Conservation (phyloP, 2,888 invertebrate genomes). For the Brenthis daphne region DNA sequence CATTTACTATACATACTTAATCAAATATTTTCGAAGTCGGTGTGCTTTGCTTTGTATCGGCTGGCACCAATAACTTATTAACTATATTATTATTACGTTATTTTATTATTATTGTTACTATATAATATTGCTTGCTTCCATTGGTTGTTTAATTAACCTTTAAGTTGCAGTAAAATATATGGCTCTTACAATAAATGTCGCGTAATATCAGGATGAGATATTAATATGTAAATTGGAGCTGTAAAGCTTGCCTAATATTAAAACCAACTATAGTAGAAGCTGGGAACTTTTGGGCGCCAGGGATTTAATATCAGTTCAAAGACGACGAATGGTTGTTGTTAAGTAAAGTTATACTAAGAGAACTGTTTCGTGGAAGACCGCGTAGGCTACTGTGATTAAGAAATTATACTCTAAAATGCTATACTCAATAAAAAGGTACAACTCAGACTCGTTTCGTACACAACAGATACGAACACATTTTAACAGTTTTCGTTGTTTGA, state of each 20-base stretch:
- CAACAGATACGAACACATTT: no score
- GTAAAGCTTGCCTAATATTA: constrained; percentile 19
- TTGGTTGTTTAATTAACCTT: no score
- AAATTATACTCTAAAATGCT: background rate
- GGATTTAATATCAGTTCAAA: constrained; percentile 28
- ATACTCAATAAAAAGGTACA: background rate
- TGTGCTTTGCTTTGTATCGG: no score
- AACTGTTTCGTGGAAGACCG: constrained; percentile 10
- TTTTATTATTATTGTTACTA: no score
- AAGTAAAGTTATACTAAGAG: constrained; percentile 13
- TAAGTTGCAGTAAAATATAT: background rate
- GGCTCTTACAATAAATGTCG: constrained; percentile 21
- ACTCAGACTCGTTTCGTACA: no score
- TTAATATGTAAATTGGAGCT: constrained; percentile 37
- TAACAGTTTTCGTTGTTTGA: no score
- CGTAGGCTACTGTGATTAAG: constrained; percentile 8
- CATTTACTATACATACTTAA: no score
- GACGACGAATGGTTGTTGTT: constrained; percentile 22
- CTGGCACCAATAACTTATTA: no score
- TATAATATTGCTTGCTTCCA: no score
- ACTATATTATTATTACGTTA: no score
- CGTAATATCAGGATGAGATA: constrained; percentile 17
- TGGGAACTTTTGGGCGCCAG: constrained; percentile 26
- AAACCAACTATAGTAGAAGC: constrained; percentile 15
- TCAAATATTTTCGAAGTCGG: no score